Conservation (phyloP, 2,113 vertebrate genomes). For the Pseudorhombus dupliciocellatus region DNA sequence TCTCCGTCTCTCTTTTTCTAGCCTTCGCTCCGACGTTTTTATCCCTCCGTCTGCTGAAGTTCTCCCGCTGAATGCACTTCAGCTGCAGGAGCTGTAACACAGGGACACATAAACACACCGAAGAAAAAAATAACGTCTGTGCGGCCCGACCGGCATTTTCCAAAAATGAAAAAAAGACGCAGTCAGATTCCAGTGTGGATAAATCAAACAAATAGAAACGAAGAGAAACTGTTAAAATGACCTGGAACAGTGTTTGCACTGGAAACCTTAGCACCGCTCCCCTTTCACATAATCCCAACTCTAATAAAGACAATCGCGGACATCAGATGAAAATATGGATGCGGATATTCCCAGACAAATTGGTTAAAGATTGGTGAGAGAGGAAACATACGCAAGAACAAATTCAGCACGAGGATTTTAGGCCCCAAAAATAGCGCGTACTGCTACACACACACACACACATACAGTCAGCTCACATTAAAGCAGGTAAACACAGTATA, state of each 20-base stretch:
- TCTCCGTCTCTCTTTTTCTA: not conserved
- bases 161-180: not conserved
- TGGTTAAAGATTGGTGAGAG: constrained; percentile 23
- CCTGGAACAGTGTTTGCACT: constrained; percentile 16
- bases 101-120: constrained; percentile 1
- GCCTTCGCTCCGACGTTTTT: not conserved
- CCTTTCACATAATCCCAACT: too few relatives aligned
- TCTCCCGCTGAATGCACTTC: constrained; percentile 45
- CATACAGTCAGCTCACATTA: constrained; percentile 32
- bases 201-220: not conserved
- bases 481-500: constrained; percentile 17
- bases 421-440: constrained; percentile 41
- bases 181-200: not conserved
- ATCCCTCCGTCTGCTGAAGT: constrained; percentile 32
- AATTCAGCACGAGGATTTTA: constrained; percentile 27
- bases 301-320: not conserved
- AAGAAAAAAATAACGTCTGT: not conserved
- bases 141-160: not conserved
- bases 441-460: constrained; percentile 19
- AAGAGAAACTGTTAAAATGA: constrained; percentile 17
- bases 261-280: not conserved
- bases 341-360: constrained; percentile 33
- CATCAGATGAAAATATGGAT: not conserved
- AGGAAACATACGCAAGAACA: constrained; percentile 2
- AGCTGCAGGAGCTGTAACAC: constrained; percentile 10